phyloP scores from a whole-genome alignment of 1,140 invertebrate genomes.

The Drosophila navojoa region DNA sequence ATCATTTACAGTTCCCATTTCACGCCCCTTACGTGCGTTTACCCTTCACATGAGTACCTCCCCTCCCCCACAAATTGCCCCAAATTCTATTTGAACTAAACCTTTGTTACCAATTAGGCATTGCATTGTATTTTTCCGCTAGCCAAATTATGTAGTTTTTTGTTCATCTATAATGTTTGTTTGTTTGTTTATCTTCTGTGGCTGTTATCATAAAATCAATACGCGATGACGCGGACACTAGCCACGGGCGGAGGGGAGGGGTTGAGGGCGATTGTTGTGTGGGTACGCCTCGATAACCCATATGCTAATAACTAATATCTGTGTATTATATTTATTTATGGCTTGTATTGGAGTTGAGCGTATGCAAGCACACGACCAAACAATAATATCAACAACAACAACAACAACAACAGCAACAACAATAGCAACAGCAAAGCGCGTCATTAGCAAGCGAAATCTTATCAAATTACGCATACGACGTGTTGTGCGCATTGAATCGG shows the following conservation, averaged over 20 bases:
- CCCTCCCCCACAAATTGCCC: conserved; percentile 12
- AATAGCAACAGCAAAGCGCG: conserved; percentile 24
- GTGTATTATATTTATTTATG: conserved; percentile 80
- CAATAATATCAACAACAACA: conserved; percentile 29
- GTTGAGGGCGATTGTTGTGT: not conserved
- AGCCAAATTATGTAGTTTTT: conserved; percentile 11
- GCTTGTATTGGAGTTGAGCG: conserved; percentile 60
- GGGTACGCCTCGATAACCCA: conserved; percentile 59
- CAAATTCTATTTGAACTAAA: conserved; percentile 38
- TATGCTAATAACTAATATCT: conserved; percentile 80
- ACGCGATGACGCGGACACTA: conserved; percentile 68
- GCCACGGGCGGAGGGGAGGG: not conserved
- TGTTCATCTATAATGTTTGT: conserved; percentile 27
- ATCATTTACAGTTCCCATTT: not conserved
- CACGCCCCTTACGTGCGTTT: no score
- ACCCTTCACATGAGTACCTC: not conserved
- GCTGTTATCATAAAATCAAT: conserved; percentile 74
- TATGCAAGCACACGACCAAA: conserved; percentile 63
- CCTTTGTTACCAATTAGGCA: conserved; percentile 75
- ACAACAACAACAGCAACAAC: conserved; percentile 26
- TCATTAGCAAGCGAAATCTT: conserved; percentile 69
- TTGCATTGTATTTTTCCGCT: conserved; percentile 48
- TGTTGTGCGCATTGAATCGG: conserved; percentile 17
- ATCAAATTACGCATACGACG: conserved; percentile 77
- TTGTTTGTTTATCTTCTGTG: conserved; percentile 34